Percentiles rank a stretch among this genome's conserved stretches.
phyloP scores from a whole-genome alignment of 2,888 invertebrate genomes.

The Gryllus longicercus region DNA sequence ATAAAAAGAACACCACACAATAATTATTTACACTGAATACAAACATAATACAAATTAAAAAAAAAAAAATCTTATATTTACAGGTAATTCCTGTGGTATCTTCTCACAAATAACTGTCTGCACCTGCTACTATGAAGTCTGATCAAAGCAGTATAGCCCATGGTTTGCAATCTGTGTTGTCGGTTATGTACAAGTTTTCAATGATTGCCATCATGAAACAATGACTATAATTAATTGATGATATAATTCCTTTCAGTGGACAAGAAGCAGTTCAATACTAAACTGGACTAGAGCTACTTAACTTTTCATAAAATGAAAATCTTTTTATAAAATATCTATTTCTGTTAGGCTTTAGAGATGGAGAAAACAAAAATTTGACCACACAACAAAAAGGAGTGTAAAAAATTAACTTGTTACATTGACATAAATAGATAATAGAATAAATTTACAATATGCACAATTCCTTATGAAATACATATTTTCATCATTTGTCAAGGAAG shows the following conservation, averaged over 20 bases:
- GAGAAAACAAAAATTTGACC: no score
- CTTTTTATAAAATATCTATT: background rate
- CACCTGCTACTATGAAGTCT: background rate
- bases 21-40: background rate
- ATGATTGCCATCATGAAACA: background rate
- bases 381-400: no score
- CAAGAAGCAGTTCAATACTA: background rate
- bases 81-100: background rate
- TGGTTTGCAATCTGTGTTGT: constrained; percentile 4
- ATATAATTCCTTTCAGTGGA: no score
- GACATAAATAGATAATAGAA: no score
- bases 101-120: no score
- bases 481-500: no score
- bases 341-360: no score
- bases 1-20: background rate
- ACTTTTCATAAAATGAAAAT: background rate
- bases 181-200: background rate
- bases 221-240: no score
- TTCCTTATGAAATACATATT: no score
- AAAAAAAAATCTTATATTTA: background rate
- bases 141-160: background rate
- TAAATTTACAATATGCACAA: no score
- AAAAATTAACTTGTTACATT: no score
- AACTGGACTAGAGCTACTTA: background rate
- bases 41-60: background rate